Base-by-base conservation (phyloP, 2,113 vertebrate species). In the Gobio gobio region DNA sequence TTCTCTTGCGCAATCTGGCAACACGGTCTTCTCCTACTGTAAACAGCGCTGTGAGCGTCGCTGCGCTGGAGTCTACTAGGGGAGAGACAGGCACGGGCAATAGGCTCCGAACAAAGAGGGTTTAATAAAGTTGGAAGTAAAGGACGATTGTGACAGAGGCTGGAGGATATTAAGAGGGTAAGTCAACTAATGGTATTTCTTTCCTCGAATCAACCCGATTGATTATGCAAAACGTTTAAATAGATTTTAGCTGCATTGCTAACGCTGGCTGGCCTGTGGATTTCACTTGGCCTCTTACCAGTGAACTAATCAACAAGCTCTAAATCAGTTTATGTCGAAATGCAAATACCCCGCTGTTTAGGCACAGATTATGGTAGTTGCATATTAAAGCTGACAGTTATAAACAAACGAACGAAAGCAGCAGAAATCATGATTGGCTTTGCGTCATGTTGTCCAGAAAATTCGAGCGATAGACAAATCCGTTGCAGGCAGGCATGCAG, bases 61-160 rank as follows among this genome's bases (percentile, higher is more conserved):
- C 86, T 83, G 91, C 92, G 91, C 91, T 90, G 59, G 89, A 93
- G 91, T 85, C 90, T 92, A 81, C 90, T 92, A 81, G 91, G 93
- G 94, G 92, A 92, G 93, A 93, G 93, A 91, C 83, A 83, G 85
- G 83, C 66, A 72, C 63, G 87, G 83, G 90, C 86, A 89, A 88
- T 87, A 87, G 70, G 49, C 64, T 66, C 77, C 20, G 79, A 81
- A 85, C 88, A 40, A 87, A 85, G 86, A 54, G 68, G 89, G 63
- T 64, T 80, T 89, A 87, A 10, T 83, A 59, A 90, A 85, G 79
- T 91, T 90, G 49, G 85, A 78, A 66, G 63, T 59, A 79, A 89
- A 63, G 9, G 78, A 84, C 85, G 88, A 33, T 80, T 83, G 83
- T 85, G 77, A 87, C 83, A 89, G 88, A 20, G n/a, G 51, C 85